phyloP scores from a whole-genome alignment of 2,888 invertebrate species.

The Epirrhoe tristata region DNA sequence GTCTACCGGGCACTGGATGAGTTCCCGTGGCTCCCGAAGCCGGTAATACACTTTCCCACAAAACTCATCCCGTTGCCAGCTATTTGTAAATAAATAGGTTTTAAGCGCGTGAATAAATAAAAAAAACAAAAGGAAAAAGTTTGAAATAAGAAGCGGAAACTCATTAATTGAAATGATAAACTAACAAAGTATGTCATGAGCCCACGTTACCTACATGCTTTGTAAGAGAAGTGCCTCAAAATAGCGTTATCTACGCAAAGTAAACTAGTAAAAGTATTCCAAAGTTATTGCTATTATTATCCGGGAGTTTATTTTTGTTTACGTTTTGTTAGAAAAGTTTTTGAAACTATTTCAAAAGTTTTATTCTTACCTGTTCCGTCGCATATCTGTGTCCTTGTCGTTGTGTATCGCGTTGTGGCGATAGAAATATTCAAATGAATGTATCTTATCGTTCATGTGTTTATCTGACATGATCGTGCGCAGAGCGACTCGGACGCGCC shows the following conservation, averaged over 20 bases:
- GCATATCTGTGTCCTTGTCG: constrained; percentile 68
- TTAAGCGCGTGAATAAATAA: constrained; percentile 48
- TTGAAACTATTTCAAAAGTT: constrained; percentile 56
- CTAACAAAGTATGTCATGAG: constrained; percentile 57
- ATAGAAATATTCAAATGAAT: constrained; percentile 65
- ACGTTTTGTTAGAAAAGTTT: constrained; percentile 55
- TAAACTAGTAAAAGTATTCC: constrained; percentile 65
- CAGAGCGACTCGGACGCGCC: constrained; percentile 67
- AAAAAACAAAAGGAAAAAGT: constrained; percentile 45
- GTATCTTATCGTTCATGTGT: constrained; percentile 75
- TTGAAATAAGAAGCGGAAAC: constrained; percentile 31
- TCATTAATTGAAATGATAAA: constrained; percentile 43
- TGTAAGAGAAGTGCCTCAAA: constrained; percentile 49
- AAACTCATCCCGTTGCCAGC: constrained; percentile 74
- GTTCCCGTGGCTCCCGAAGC: constrained; percentile 89
- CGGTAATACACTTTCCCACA: constrained; percentile 78
- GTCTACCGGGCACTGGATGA: constrained; percentile 92
- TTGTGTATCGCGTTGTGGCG: constrained; percentile 53
- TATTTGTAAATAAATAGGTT: constrained; percentile 64
- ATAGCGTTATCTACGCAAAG: constrained; percentile 61
- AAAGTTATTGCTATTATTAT: constrained; percentile 64
- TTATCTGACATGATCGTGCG: constrained; percentile 69
- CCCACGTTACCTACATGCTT: constrained; percentile 48
- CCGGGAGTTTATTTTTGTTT: constrained; percentile 54
- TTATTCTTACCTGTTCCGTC: constrained; percentile 76